A percentile compares a stretch with the other conserved stretches of the same genome.
Evolutionary conservation across 2,888 invertebrate genomes (phyloP).

Genomic region (Rhopalosiphum nymphaeae): DNA sequence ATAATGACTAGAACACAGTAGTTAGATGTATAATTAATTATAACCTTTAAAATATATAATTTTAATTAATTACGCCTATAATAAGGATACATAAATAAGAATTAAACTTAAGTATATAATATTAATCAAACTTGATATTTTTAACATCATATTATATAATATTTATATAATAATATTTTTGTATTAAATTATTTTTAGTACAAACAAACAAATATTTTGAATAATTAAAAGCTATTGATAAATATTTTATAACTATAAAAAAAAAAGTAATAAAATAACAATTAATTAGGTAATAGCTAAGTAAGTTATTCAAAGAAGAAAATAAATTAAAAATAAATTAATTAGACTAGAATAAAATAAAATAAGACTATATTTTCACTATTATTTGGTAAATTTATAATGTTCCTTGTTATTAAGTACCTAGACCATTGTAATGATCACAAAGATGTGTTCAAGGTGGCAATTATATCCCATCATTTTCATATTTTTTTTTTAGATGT

Average conservation of each 20-base stretch:
- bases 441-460: no score
- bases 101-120: not conserved
- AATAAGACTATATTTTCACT: not conserved
- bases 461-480: no score
- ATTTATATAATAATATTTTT: no score
- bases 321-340: no score
- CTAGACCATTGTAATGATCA: not conserved
- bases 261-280: not conserved
- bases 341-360: not conserved
- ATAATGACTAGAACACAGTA: not conserved
- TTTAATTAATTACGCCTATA: not conserved
- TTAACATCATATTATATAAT: no score
- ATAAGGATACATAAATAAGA: not conserved
- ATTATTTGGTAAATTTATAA: not conserved
- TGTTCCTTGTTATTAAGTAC: not conserved
- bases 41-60: not conserved
- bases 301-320: no score
- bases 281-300: no score
- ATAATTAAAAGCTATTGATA: not conserved
- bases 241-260: not conserved
- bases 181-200: no score
- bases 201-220: not conserved
- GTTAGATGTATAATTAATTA: not conserved
- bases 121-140: not conserved
- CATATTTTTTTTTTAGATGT: no score